Conservation (phyloP, 2,888 invertebrate genomes). For the Synanthedon vespiformis region DNA sequence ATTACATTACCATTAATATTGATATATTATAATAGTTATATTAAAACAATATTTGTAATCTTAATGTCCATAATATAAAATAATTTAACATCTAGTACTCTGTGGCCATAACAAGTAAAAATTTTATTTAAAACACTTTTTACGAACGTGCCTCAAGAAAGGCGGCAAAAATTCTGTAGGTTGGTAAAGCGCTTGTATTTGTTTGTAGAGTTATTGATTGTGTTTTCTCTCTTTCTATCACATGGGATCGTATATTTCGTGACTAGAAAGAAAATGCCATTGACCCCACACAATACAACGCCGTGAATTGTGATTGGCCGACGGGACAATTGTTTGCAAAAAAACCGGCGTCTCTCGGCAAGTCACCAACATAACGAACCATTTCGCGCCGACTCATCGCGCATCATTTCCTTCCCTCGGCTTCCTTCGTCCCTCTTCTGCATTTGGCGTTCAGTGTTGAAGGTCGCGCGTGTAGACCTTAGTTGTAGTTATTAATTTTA, state of each 20-base stretch:
- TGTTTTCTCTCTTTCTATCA: conserved; percentile 20
- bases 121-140: background rate
- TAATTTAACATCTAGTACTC: too few relatives aligned
- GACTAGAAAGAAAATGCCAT: conserved; percentile 33
- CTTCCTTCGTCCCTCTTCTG: conserved; percentile 49
- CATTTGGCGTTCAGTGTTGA: conserved; percentile 65
- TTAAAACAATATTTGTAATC: too few relatives aligned
- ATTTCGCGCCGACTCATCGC: conserved; percentile 48
- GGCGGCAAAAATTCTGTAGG: conserved; percentile 18
- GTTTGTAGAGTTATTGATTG: too few relatives aligned
- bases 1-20: too few relatives aligned
- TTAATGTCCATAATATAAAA: too few relatives aligned
- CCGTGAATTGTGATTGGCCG: conserved; percentile 32
- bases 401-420: conserved; percentile 15
- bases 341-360: conserved; percentile 31
- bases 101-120: too few relatives aligned
- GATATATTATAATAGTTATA: too few relatives aligned
- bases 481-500: conserved; percentile 64
- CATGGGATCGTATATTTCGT: conserved; percentile 21
- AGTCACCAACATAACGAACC: conserved; percentile 32
- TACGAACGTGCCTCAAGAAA: conserved; percentile 10
- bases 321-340: conserved; percentile 16
- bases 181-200: conserved; percentile 1
- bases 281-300: conserved; percentile 34
- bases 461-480: conserved; percentile 62